Evolutionary conservation across 2,113 vertebrate genomes (phyloP).

Genomic region (Glaucomys volans): DNA sequence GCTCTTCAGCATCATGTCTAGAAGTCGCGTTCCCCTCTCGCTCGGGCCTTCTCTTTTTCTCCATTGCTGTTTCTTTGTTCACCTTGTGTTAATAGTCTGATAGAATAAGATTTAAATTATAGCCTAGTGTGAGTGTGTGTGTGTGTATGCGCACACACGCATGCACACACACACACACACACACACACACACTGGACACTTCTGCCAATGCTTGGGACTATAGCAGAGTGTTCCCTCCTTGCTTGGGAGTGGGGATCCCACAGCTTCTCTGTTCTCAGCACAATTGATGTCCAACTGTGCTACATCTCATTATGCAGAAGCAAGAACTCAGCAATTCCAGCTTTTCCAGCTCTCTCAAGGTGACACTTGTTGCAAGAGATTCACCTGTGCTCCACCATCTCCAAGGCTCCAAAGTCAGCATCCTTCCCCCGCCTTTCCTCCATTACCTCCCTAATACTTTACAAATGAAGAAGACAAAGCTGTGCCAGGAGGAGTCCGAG

Average conservation of each 20-base stretch:
- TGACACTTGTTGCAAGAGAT: neutral
- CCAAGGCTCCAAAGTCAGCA: neutral
- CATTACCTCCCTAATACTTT: neutral
- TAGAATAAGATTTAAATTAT: neutral
- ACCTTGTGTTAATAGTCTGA: neutral
- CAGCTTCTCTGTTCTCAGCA: neutral
- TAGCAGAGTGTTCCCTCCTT: neutral
- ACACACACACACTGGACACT: neutral
- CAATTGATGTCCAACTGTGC: neutral
- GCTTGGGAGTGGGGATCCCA: neutral
- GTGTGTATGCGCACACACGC: too few relatives aligned
- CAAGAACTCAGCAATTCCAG: neutral
- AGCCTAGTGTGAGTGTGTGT: neutral
- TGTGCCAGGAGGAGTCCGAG: neutral
- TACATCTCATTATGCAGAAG: neutral
- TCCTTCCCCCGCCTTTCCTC: neutral
- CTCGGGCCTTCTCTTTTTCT: neutral
- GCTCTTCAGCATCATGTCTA: neutral
- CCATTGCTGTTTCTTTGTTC: slow-evolving; percentile 25
- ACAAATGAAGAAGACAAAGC: neutral
- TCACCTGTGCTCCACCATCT: neutral
- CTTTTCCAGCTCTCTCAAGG: neutral
- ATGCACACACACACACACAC: neutral
- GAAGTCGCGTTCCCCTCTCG: neutral
- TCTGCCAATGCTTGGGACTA: neutral